Base-by-base conservation (phyloP, 2,113 vertebrate genomes). In the Notothenia rossii region DNA sequence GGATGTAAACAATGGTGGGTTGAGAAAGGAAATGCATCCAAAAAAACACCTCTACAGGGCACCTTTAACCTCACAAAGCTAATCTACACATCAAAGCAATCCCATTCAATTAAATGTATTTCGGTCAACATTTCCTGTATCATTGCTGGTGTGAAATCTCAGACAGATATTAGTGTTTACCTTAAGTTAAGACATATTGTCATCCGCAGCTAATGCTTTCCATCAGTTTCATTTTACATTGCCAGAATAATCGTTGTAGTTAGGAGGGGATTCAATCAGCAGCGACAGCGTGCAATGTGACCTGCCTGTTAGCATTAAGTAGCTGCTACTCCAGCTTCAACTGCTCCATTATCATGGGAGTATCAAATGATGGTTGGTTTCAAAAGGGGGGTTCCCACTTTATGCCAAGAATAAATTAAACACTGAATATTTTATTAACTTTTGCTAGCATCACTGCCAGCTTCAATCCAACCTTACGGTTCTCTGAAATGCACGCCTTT, bases 351-450 rank as follows among this genome's bases (percentile, higher is more conserved):
- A 15, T 12, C 10, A 45, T 10, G 15, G 14, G 12, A 29, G 68
- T 7, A 29, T 66, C 11, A 66, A 18, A 36, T 54, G 49, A 62
- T 49, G 18, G 54, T 59, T 14, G 6, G 46, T 15, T 71, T 51
- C 60, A 45, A 20, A 64, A 10, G n/a, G 43, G 25, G 5, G 25
- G 5, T 55, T 75, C 43, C 45, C 64, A 20, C 67, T 36, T 17
- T 17, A 17, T 17, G 36, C 15, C 22, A 22, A 43, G 25, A 71
- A 66, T 48, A 14, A 82, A 72, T 10, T 48, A 36, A 56, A 64
- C 22, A 49, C 25, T 65, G 58, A 76, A 67, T 56, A 56, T 65
- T 75, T 75, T 4, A 65, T 69, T 8, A 10, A 2, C 49, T 58
- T 25, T 40, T 56, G 12, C 10, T 40, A 25, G 48, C 48, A 61